phyloP scores from a whole-genome alignment of 2,888 invertebrate genomes.

The Zygogramma bicolorata region DNA sequence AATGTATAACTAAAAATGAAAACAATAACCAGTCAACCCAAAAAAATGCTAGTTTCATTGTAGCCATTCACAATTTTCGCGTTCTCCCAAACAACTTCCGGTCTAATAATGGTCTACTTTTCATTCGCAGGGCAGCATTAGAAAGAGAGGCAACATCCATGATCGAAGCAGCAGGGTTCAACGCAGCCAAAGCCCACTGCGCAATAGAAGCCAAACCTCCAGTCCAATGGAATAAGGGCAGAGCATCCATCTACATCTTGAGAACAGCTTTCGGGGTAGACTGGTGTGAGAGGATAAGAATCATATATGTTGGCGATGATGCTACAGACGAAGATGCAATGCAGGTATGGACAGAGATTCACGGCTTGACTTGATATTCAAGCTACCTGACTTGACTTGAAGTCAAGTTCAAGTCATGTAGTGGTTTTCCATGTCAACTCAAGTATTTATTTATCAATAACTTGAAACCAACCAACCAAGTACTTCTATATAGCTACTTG shows the following conservation, averaged over 20 bases:
- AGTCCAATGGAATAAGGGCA: slow-evolving; percentile 91
- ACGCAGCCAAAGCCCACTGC: slow-evolving; percentile 83
- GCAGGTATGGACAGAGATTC: slow-evolving; percentile 78
- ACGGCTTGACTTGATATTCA: too few species aligned
- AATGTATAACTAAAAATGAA: too few species aligned
- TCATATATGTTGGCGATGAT: slow-evolving; percentile 92
- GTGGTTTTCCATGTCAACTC: too few species aligned
- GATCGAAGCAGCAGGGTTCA: slow-evolving; percentile 83
- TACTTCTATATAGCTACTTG: too few species aligned
- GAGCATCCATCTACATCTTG: slow-evolving; percentile 90
- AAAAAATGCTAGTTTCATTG: too few species aligned
- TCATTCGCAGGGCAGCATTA: slow-evolving; percentile 68
- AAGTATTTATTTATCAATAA: too few species aligned
- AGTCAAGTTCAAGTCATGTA: too few species aligned
- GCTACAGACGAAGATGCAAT: slow-evolving; percentile 92
- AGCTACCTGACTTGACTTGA: too few species aligned
- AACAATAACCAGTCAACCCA: too few species aligned
- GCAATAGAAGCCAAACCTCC: slow-evolving; percentile 93
- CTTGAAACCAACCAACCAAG: too few species aligned
- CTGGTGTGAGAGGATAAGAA: slow-evolving; percentile 90
- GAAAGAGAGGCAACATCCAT: slow-evolving; percentile 79
- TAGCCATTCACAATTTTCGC: too few species aligned
- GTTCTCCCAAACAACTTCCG: too few species aligned
- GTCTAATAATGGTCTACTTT: background rate
- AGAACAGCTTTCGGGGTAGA: slow-evolving; percentile 91